Evolutionary conservation across 2,113 vertebrate species (phyloP).

Genomic region (Bufo bufo): DNA sequence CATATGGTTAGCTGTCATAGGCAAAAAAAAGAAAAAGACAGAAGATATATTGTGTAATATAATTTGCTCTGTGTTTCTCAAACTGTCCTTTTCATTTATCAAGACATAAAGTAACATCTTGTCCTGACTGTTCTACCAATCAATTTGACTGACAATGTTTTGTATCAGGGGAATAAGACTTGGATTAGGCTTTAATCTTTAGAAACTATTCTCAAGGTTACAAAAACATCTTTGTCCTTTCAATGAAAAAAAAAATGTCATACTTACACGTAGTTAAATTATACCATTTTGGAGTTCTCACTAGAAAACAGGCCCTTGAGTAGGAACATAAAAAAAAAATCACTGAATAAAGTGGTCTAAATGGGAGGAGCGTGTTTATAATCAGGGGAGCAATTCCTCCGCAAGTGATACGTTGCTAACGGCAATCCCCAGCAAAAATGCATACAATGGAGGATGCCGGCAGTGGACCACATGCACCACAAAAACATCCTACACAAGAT

Average conservation of each 20-base stretch:
- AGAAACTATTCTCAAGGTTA: slow-evolving; percentile 17
- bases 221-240: slow-evolving; percentile 3
- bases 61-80: slow-evolving; percentile 32
- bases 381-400: too few relatives aligned
- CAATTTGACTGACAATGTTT: slow-evolving; percentile 48
- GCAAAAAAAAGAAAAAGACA: background rate
- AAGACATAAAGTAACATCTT: slow-evolving; percentile 30
- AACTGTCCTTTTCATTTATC: slow-evolving; percentile 47
- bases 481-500: too few relatives aligned
- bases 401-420: too few relatives aligned
- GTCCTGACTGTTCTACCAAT: slow-evolving; percentile 41
- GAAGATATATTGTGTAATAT: slow-evolving; percentile 33
- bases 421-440: too few relatives aligned
- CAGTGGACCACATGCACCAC: too few relatives aligned
- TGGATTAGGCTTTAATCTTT: slow-evolving; percentile 14
- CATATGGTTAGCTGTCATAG: slow-evolving; percentile 25
- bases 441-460: too few relatives aligned
- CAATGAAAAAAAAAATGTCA: background rate
- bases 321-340: too few relatives aligned
- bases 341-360: too few relatives aligned
- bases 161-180: slow-evolving; percentile 33
- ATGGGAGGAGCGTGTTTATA: too few relatives aligned
- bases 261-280: background rate
- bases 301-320: background rate
- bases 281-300: background rate